These are phyloP conservation scores for Oscheius onirici DNA, from an alignment of 2,888 invertebrate species.

Conservation along the genomic window DNA sequence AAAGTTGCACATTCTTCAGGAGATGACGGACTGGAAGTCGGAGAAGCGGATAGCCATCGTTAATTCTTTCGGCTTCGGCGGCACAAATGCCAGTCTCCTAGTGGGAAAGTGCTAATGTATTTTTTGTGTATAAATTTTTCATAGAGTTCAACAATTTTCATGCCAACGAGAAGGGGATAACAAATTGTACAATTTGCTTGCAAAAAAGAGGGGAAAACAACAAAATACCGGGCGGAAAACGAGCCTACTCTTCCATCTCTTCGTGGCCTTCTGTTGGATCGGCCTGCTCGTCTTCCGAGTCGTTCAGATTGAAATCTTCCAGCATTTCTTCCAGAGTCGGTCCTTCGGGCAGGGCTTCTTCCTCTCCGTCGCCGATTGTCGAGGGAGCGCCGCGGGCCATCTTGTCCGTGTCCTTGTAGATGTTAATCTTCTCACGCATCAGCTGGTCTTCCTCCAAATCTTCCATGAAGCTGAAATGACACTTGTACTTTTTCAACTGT, in stretches of 20 bases:
- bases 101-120: not conserved
- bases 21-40: slow-evolving; percentile 76
- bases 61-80: slow-evolving; percentile 99
- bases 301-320: slow-evolving; percentile 84
- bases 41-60: slow-evolving; percentile 79
- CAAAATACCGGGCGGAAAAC: not conserved
- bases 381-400: slow-evolving; percentile 9
- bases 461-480: slow-evolving; percentile 80
- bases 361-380: slow-evolving; percentile 72
- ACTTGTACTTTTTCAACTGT: not conserved
- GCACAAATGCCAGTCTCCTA: slow-evolving; percentile 83
- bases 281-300: slow-evolving; percentile 72
- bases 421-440: slow-evolving; percentile 89
- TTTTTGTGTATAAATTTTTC: not conserved
- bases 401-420: slow-evolving; percentile 77
- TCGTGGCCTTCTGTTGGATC: slow-evolving; percentile 18
- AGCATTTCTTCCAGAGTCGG: slow-evolving; percentile 92
- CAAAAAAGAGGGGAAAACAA: slow-evolving; percentile 3
- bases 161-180: not conserved
- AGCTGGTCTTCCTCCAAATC: slow-evolving; percentile 94
- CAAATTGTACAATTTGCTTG: not conserved
- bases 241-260: slow-evolving; percentile 38
- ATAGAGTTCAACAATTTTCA: not conserved
- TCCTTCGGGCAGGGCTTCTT: slow-evolving; percentile 77
- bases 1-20: slow-evolving; percentile 6